phyloP scores from a whole-genome alignment of 2,797 vertebrate species.

The Astyanax mexicanus region DNA sequence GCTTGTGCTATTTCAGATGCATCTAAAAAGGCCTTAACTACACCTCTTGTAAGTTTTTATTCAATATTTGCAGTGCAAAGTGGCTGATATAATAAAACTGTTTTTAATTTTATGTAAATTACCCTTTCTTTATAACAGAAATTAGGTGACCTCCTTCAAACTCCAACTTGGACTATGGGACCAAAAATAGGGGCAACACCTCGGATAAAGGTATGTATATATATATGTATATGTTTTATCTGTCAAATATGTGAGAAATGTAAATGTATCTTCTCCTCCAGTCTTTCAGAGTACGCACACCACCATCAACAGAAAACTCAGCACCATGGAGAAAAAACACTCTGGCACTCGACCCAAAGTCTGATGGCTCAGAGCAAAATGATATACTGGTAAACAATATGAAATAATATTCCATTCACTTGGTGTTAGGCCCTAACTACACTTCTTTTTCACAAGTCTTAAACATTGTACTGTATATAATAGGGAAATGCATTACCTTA shows the following conservation, averaged over 20 bases:
- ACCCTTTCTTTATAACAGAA: constrained; percentile 57
- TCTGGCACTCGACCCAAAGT: constrained; percentile 85
- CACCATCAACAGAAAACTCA: constrained; percentile 74
- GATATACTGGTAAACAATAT: constrained; percentile 84
- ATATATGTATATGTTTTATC: background rate
- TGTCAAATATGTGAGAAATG: background rate
- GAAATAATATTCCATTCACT: constrained; percentile 1
- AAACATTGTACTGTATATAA: no score
- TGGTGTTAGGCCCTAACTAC: background rate
- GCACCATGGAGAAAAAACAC: constrained; percentile 73
- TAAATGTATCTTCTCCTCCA: constrained; percentile 63
- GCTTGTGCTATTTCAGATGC: constrained; percentile 22
- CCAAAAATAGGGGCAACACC: constrained; percentile 52
- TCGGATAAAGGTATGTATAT: constrained; percentile 73
- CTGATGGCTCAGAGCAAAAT: constrained; percentile 89
- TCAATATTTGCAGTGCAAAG: constrained; percentile 2
- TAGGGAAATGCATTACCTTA: background rate
- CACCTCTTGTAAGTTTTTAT: constrained; percentile 38
- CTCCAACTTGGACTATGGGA: constrained; percentile 48
- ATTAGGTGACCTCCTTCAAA: constrained; percentile 55
- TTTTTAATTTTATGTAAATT: background rate
- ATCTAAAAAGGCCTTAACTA: constrained; percentile 12
- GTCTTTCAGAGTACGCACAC: constrained; percentile 89
- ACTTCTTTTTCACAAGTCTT: background rate
- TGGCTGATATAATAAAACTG: background rate